Percentiles rank a stretch among this genome's conserved stretches.
phyloP scores from a whole-genome alignment of 2,797 vertebrate genomes.

The Falco berigora region DNA sequence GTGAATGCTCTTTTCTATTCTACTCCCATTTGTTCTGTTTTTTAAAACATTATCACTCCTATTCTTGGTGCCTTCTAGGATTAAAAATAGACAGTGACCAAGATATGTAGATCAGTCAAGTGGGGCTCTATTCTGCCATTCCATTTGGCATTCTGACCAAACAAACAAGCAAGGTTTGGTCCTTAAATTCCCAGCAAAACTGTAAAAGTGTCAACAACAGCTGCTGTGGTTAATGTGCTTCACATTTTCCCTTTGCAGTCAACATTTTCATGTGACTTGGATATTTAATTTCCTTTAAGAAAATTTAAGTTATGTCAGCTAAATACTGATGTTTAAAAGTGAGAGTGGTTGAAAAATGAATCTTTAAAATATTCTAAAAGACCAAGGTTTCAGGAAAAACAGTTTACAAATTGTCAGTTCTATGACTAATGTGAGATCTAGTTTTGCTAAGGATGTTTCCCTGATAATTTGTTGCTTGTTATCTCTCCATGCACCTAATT shows the following conservation, averaged over 20 bases:
- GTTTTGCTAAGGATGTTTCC: background rate
- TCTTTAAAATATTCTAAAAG: background rate
- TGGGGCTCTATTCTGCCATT: background rate
- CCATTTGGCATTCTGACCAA: background rate
- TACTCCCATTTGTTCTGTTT: background rate
- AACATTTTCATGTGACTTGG: background rate
- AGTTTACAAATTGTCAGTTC: background rate
- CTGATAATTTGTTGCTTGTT: background rate
- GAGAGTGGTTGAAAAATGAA: background rate
- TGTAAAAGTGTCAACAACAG: background rate
- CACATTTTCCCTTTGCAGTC: background rate
- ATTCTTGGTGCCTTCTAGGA: background rate
- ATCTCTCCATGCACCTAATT: background rate
- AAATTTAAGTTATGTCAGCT: background rate
- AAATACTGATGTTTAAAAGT: background rate
- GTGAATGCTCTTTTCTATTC: background rate
- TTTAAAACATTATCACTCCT: background rate
- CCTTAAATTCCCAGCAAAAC: background rate
- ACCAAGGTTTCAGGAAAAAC: background rate
- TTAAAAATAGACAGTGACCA: background rate
- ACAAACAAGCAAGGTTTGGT: background rate
- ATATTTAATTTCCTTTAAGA: slow-evolving; percentile 4
- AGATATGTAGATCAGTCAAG: background rate
- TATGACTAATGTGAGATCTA: background rate
- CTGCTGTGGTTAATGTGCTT: background rate